These are phyloP conservation scores for Acanthisitta chloris DNA, from an alignment of 2,113 vertebrate species.

Conservation along the genomic window DNA sequence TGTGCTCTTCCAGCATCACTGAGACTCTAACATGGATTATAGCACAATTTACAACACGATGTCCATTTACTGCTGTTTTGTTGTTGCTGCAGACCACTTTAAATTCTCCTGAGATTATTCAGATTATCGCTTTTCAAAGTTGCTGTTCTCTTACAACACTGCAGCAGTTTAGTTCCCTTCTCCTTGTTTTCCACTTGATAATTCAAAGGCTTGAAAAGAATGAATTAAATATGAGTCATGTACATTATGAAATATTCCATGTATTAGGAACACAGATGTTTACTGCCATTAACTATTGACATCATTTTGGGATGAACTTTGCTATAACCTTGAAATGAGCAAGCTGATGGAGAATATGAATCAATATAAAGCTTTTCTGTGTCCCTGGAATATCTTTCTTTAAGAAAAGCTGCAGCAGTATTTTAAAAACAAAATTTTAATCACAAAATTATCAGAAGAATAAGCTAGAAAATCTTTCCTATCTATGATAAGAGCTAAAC, in stretches of 20 bases:
- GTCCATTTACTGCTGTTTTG: neutral
- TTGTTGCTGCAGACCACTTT: neutral
- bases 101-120: neutral
- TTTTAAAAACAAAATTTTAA: neutral
- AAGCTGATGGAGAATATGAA: neutral
- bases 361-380: neutral
- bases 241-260: constrained; percentile 31
- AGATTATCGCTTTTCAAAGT: neutral
- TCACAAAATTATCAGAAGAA: neutral
- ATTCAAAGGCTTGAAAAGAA: constrained; percentile 15
- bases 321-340: neutral
- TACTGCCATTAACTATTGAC: constrained; percentile 38
- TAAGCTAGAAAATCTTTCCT: neutral
- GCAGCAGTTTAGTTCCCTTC: neutral
- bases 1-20: neutral
- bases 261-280: constrained; percentile 46
- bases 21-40: neutral
- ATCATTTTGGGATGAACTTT: constrained; percentile 36
- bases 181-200: constrained; percentile 26
- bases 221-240: constrained; percentile 45
- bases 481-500: neutral
- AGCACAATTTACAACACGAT: neutral
- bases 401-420: neutral
- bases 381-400: neutral
- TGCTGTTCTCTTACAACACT: neutral